Conservation (phyloP, 2,113 vertebrate genomes). For the Scalopus aquaticus region DNA sequence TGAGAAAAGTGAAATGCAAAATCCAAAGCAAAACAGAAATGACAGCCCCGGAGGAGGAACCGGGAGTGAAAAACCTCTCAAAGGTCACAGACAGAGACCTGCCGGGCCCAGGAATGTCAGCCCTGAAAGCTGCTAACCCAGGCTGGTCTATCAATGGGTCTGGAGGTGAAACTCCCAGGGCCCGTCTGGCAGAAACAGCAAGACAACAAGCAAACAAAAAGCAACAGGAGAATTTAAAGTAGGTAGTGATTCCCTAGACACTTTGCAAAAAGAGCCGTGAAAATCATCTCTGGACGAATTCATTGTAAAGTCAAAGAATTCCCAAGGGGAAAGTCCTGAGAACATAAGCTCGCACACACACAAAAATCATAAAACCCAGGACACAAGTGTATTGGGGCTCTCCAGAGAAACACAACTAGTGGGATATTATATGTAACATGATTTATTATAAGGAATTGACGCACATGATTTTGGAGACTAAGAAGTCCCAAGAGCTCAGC, state of each 20-base stretch:
- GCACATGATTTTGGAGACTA: too few species aligned
- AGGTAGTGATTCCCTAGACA: too few species aligned
- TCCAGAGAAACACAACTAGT: not conserved
- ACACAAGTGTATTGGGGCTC: not conserved
- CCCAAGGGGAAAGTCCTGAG: not conserved
- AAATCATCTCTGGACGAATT: not conserved
- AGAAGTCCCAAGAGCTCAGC: not conserved
- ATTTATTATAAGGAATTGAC: not conserved
- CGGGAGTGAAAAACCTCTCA: not conserved
- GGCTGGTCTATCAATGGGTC: fast-evolving
- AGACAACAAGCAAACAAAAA: too few species aligned
- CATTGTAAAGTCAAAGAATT: not conserved
- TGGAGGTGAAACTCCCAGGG: too few species aligned
- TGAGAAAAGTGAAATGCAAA: not conserved
- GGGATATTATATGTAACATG: not conserved
- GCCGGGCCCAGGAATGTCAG: not conserved
- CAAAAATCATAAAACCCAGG: not conserved
- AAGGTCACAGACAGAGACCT: fast-evolving
- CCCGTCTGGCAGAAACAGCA: not conserved
- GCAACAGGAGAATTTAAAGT: not conserved
- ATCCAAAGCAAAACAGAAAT: not conserved
- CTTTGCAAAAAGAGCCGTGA: too few species aligned
- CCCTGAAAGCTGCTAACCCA: not conserved
- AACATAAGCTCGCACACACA: not conserved
- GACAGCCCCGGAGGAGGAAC: not conserved